Conservation (phyloP, 2,113 vertebrate genomes). For the Bubo scandiacus region DNA sequence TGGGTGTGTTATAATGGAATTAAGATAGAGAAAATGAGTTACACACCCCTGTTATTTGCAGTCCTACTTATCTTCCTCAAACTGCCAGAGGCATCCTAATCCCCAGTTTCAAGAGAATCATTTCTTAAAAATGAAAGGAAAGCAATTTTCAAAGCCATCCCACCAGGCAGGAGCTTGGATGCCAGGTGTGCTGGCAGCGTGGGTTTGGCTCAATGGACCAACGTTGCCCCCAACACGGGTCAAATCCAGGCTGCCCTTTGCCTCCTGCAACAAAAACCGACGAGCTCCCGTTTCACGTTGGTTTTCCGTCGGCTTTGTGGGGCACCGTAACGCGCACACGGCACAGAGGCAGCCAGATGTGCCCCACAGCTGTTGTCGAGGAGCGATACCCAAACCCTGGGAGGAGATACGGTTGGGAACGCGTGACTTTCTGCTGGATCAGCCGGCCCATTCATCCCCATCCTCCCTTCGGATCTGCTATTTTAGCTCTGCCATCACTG, state of each 20-base stretch:
- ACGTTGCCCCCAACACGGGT: accelerated
- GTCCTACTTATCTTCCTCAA: not conserved
- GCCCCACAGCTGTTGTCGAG: not conserved
- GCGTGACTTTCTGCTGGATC: not conserved
- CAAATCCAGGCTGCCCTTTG: not conserved
- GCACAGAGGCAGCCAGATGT: not conserved
- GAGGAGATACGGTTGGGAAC: not conserved
- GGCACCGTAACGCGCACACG: accelerated
- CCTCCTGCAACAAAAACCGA: not conserved
- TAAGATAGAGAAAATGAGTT: not conserved
- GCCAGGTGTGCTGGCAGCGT: accelerated
- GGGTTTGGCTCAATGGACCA: not conserved
- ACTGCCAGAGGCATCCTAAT: not conserved
- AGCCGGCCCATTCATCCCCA: not conserved
- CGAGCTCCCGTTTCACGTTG: accelerated
- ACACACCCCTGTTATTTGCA: not conserved
- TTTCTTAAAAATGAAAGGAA: not conserved
- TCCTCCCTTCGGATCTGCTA: not conserved
- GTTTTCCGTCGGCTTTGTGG: not conserved
- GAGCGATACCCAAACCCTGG: not conserved
- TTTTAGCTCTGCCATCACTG: not conserved
- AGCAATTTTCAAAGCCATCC: not conserved
- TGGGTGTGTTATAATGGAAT: not conserved
- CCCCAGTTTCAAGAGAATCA: not conserved
- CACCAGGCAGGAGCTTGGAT: not conserved